A percentile compares a stretch with the other conserved stretches of the same genome.
These are phyloP conservation scores for Nephrocerus scutellatus DNA, from an alignment of 2,888 invertebrate genomes.

Conservation along the genomic window DNA sequence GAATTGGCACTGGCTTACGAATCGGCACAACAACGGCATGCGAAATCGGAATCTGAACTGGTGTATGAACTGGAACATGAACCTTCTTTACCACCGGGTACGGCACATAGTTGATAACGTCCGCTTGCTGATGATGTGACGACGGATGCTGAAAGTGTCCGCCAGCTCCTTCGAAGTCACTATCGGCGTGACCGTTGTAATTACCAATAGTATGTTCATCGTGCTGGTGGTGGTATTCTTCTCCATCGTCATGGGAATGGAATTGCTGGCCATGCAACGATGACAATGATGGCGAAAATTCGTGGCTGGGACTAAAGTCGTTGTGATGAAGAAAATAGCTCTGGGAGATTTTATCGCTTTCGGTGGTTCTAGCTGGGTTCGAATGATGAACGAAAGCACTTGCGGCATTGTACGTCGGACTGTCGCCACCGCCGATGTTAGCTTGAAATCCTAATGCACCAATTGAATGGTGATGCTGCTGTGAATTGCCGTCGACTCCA, in stretches of 20 bases:
- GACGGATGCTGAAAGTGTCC: constrained; percentile 20
- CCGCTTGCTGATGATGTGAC: constrained; percentile 48
- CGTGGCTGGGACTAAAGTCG: constrained; percentile 33
- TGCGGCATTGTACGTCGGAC: constrained; percentile 22
- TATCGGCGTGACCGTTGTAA: constrained; percentile 1
- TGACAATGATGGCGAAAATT: constrained; percentile 25
- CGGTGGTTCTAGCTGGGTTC: constrained; percentile 18
- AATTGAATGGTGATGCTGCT: constrained; percentile 19
- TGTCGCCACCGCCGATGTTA: constrained; percentile 16
- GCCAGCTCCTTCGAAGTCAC: constrained; percentile 22
- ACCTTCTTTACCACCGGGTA: constrained; percentile 66
- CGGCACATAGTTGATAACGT: constrained; percentile 55
- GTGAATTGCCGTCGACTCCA: constrained; percentile 22
- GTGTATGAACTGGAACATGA: constrained; percentile 61
- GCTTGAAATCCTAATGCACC: constrained; percentile 4
- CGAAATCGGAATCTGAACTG: constrained; percentile 66
- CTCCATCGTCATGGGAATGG: constrained; percentile 20
- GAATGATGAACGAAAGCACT: constrained; percentile 7
- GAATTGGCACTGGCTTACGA: constrained; percentile 71
- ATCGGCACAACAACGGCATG: constrained; percentile 70
- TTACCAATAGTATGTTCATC: constrained; percentile 16
- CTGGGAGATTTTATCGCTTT: constrained; percentile 39
- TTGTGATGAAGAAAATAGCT: constrained; percentile 41
- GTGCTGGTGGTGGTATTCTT: constrained; percentile 10
- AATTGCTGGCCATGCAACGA: constrained; percentile 17